Evolutionary conservation across 1,140 invertebrate genomes (phyloP), one percentile per base, ranked within the genome.

Genomic region (Pachypeltis micranthus): DNA sequence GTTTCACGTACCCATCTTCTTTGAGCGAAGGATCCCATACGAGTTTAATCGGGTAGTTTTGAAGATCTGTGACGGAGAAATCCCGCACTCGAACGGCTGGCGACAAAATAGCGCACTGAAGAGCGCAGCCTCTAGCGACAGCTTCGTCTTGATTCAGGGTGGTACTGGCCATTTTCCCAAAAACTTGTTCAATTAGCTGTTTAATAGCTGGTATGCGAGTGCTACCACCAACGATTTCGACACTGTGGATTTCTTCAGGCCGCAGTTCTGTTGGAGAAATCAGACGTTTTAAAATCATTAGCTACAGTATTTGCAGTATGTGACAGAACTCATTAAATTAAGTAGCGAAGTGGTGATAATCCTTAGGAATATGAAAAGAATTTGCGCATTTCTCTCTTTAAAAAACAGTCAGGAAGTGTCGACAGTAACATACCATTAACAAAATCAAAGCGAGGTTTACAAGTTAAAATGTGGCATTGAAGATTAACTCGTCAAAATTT

Each of bases 61-160:
- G 93, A 66, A 91, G 85, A 74, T 99, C 96, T 7, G 88, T 88
- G 1, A 99, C 86, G 57, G 81, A 84, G 74, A 98, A 97, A 63
- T 99, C 96, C 64, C 91, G 80, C 31, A 99, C 95, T 73, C 93
- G 85, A 68, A 98, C 93, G 21, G 92, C 93, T 28, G 96, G 96
- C 65, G 91, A 96, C 62, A 98, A 78, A 79, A 98, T 98, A 7
- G 96, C 96, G 77, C 91, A 97, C 74, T 96, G 93, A 29, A 98
- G 77, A 27, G 96, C 94, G 76, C 94, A 97, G 0, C 96, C 96
- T 60, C 96, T 82, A 4, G 94, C 82, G 7, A 99, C 93, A 26
- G 96, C 90, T 77, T 99, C 97, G 75, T 99, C 96, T 74, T 96
- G 88, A 77, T 99, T 99, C 26, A 99, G 75, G 16, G 96, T 98